Evolutionary conservation across 2,113 vertebrate species (phyloP), one percentile per base, ranked within the genome.

Genomic region (Aix galericulata): DNA sequence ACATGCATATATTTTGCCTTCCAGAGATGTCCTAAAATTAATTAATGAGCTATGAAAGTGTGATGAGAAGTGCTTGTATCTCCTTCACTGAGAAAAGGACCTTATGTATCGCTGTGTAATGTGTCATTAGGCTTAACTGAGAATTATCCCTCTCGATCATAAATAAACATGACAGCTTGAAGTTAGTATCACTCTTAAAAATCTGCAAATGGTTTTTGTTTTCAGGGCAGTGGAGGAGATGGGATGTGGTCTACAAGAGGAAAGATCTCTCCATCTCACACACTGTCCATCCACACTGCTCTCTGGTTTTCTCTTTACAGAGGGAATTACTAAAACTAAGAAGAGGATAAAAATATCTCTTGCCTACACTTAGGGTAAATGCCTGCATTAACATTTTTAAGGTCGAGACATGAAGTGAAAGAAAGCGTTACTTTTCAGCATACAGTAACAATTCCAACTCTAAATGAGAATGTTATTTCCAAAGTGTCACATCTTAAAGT

Each of bases 11-110:
- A 84, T 89, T 85, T 82, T 80, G 67, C 50, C 31, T 42, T 75
- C 67, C 2, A 2, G 75, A 83, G 64, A 60, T 55, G 26, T 55
- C 76, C 71, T 79, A 78, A 68, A 91, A 77, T 81, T 90, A 69
- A 91, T 94, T 53, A 81, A 88, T 50, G 36, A 71, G 13, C 76
- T 92, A 67, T 56, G 76, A 93, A 95, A 95, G 17, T 3, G 4
- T 68, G 42, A 80, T 66, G 46, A 85, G n/a, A n/a, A 91, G 10
- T 83, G n/a, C 25, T 74, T 88, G 4, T 75, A 44, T 67, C 56
- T 78, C 26, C 56, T 23, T 42, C 0, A 3, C 27, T 52, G 13
- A 81, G 80, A 72, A 86, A 88, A 88, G 6, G 52, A 92, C 32
- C 29, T 83, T 55, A 58, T 23, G 18, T 74, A 83, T 71, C 40